Conservation (phyloP, 2,888 invertebrate species). For the Labia minor region DNA sequence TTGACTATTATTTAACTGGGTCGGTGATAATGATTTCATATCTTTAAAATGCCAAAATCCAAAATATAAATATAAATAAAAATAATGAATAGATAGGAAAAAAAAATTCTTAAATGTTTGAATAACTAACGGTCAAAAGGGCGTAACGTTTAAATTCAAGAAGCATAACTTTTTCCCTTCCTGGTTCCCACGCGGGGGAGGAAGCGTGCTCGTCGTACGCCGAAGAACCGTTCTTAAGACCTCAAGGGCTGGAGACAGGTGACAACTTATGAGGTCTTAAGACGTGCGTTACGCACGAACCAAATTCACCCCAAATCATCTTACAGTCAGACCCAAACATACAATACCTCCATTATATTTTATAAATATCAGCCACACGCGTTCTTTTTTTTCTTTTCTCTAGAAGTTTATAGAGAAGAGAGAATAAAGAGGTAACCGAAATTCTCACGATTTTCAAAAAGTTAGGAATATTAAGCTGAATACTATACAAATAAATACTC, state of each 20-base stretch:
- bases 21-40: no score
- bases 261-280: background rate
- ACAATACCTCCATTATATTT: background rate
- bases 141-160: no score
- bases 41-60: no score
- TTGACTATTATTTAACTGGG: no score
- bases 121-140: no score
- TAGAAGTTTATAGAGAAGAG: background rate
- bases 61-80: no score
- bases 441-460: background rate
- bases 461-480: no score
- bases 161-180: no score
- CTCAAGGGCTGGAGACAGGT: background rate
- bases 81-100: no score
- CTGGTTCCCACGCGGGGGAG: background rate
- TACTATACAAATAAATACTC: no score
- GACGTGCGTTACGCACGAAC: background rate
- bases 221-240: background rate
- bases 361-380: background rate
- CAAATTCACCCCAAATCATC: background rate
- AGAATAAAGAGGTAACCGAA: background rate
- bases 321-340: background rate
- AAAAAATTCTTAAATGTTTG: no score
- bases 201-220: background rate
- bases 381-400: background rate